These are phyloP conservation scores for Enteromius trimaculatus DNA, from an alignment of 2,797 vertebrate genomes.

Conservation along the genomic window DNA sequence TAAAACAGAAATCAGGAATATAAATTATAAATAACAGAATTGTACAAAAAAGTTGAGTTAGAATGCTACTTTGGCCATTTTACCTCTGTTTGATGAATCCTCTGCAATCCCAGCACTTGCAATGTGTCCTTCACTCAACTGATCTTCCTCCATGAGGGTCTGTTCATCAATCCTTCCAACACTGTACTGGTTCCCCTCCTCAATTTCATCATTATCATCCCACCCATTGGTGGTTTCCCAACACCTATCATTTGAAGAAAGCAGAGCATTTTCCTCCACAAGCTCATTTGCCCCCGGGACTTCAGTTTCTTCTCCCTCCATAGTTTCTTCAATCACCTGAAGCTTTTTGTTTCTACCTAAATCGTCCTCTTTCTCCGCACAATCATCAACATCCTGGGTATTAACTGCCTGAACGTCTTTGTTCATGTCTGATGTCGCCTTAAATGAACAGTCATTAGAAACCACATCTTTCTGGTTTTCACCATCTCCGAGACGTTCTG, in stretches of 20 bases:
- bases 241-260: not conserved
- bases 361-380: not conserved
- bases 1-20: constrained; percentile 12
- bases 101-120: not conserved
- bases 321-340: not conserved
- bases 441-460: not conserved
- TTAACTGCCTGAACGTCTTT: not conserved
- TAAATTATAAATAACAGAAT: not conserved
- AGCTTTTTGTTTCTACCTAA: not conserved
- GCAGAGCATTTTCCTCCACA: not conserved
- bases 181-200: constrained; percentile 2
- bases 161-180: not conserved
- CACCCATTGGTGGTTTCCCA: not conserved
- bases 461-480: not conserved
- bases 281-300: constrained; percentile 19
- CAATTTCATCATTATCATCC: not conserved
- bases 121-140: constrained; percentile 9
- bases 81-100: constrained; percentile 48
- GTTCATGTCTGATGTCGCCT: not conserved
- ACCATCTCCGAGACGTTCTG: not conserved
- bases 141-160: constrained; percentile 1
- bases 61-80: not conserved
- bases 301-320: constrained; percentile 2
- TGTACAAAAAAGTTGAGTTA: not conserved
- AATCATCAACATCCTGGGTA: not conserved